phyloP scores from a whole-genome alignment of 2,888 invertebrate genomes.

The Ectobius pallidus region DNA sequence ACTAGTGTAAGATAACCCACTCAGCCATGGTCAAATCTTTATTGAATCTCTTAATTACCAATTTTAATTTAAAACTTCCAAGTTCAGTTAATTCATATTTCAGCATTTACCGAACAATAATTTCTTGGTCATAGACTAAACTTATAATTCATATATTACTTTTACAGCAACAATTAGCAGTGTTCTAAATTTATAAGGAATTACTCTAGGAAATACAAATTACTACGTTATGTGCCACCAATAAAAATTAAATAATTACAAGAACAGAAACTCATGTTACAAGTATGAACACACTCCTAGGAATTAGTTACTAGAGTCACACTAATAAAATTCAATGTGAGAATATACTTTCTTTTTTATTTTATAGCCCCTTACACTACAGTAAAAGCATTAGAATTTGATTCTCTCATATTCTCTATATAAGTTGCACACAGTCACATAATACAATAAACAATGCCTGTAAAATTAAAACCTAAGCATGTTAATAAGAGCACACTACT shows the following conservation, averaged over 20 bases:
- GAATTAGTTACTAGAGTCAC: background rate
- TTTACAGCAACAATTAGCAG: background rate
- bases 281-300: background rate
- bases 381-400: slow-evolving; percentile 6
- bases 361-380: background rate
- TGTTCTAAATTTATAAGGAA: slow-evolving; percentile 1
- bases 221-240: background rate
- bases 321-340: background rate
- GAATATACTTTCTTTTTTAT: slow-evolving; percentile 9
- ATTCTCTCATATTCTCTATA: slow-evolving; percentile 6
- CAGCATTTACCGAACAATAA: too few relatives aligned
- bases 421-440: slow-evolving; percentile 14
- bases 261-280: too few relatives aligned
- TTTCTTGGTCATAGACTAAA: too few relatives aligned
- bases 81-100: too few relatives aligned
- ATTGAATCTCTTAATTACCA: too few relatives aligned
- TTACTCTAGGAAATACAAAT: background rate
- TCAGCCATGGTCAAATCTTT: too few relatives aligned
- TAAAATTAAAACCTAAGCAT: slow-evolving; percentile 14
- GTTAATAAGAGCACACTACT: background rate
- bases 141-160: too few relatives aligned
- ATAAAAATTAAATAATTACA: slow-evolving; percentile 2
- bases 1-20: too few relatives aligned
- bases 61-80: too few relatives aligned
- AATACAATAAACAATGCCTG: background rate